A percentile compares a stretch with the other conserved stretches of the same genome.
phyloP scores from a whole-genome alignment of 1,140 invertebrate genomes.

The Lasioglossum albipes region DNA sequence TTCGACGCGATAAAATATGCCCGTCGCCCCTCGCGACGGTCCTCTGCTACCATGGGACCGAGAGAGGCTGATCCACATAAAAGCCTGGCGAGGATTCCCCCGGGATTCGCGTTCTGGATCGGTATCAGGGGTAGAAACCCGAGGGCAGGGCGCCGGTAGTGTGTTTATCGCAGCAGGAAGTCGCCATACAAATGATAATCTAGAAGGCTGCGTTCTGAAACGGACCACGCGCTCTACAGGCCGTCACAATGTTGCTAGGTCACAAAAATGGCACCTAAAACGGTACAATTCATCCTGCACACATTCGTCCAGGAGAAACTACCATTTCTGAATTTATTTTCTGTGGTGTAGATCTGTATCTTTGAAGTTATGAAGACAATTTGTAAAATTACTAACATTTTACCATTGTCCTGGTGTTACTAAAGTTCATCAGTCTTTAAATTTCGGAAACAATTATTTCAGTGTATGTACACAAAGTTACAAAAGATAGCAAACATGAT shows the following conservation, averaged over 20 bases:
- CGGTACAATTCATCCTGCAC: no score
- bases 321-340: no score
- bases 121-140: conserved; percentile 33
- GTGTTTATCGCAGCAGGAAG: conserved; percentile 66
- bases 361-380: no score
- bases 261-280: not conserved
- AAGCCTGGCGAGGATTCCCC: not conserved
- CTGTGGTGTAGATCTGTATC: no score
- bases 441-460: not conserved
- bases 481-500: not conserved
- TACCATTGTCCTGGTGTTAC: no score
- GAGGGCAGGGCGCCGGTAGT: conserved; percentile 55
- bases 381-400: no score
- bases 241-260: not conserved
- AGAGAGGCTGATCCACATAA: conserved; percentile 21
- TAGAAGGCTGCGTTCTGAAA: conserved; percentile 13
- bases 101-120: conserved; percentile 26
- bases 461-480: not conserved
- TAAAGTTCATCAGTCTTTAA: no score
- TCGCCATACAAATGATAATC: conserved; percentile 64
- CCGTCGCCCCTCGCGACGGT: not conserved
- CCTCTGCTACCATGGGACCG: not conserved
- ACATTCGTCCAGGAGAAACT: no score
- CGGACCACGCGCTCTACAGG: conserved; percentile 27
- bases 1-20: conserved; percentile 18